Percentiles rank a stretch among this genome's conserved stretches.
Conservation (phyloP, 2,113 vertebrate species). For the Shinisaurus crocodilurus region DNA sequence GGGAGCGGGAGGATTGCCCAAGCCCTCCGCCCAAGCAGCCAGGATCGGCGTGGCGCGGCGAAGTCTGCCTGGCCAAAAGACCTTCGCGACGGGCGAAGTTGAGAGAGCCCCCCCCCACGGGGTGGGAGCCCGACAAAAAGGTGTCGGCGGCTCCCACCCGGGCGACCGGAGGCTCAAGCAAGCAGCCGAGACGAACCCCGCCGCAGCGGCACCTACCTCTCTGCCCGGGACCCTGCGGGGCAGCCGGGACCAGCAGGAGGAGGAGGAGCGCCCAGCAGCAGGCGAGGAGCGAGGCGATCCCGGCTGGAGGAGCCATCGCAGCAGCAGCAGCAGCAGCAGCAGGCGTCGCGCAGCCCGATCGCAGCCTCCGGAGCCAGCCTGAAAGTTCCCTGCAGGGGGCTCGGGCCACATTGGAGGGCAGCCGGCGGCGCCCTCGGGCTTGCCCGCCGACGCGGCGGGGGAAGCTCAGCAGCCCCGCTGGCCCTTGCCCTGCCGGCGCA, state of each 20-base stretch:
- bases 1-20: not conserved
- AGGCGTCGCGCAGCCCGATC: slow-evolving; percentile 60
- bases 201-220: slow-evolving; percentile 47
- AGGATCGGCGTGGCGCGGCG: not conserved
- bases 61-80: slow-evolving; percentile 43
- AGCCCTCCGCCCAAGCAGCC: slow-evolving; percentile 13
- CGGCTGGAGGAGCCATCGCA: slow-evolving; percentile 71
- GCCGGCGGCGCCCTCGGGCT: slow-evolving; percentile 63
- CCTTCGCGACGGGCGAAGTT: slow-evolving; percentile 39
- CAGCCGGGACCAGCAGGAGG: slow-evolving; percentile 51
- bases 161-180: not conserved
- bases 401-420: slow-evolving; percentile 68
- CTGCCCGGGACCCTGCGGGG: slow-evolving; percentile 52
- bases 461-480: slow-evolving; percentile 23
- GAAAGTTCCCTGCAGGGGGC: slow-evolving; percentile 67
- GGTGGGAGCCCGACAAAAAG: not conserved
- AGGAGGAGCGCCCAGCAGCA: slow-evolving; percentile 69
- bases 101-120: not conserved
- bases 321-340: too few relatives aligned
- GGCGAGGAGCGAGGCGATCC: slow-evolving; percentile 66
- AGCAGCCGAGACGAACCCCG: not conserved
- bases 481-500: slow-evolving; percentile 26
- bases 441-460: not conserved
- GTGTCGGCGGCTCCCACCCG: too few relatives aligned
- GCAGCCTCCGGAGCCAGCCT: slow-evolving; percentile 64